phyloP scores from a whole-genome alignment of 1,140 invertebrate genomes.

The Megalopta genalis region DNA sequence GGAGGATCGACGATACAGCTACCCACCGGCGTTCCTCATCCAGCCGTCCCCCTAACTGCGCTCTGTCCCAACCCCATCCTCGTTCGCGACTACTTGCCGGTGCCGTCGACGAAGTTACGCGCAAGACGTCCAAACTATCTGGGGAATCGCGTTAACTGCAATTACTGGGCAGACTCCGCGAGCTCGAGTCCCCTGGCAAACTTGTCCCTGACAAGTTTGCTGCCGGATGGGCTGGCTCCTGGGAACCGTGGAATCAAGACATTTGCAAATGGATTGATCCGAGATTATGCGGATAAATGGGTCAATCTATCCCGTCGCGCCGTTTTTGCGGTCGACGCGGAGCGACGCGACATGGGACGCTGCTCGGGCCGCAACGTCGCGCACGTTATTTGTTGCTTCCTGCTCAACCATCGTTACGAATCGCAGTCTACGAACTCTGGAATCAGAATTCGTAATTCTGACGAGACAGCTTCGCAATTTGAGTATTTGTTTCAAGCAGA shows the following conservation, averaged over 20 bases:
- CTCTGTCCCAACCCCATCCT: neutral
- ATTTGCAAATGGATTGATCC: constrained; percentile 20
- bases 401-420: no score
- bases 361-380: no score
- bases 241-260: neutral
- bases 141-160: constrained; percentile 51
- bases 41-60: neutral
- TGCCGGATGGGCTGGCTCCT: constrained; percentile 18
- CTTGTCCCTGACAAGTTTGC: constrained; percentile 15
- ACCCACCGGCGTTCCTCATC: no score
- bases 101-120: constrained; percentile 42
- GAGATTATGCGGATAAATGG: neutral
- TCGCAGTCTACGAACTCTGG: no score
- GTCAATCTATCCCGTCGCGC: neutral
- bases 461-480: no score
- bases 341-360: no score
- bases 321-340: no score
- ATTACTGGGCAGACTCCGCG: constrained; percentile 45
- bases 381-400: no score
- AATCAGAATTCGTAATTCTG: no score
- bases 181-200: constrained; percentile 35
- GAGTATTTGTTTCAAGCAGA: no score
- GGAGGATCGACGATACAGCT: constrained; percentile 4
- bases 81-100: neutral
- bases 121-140: constrained; percentile 47